Evolutionary conservation across 2,113 vertebrate species (phyloP).

Genomic region (Micronycteris hirsuta): DNA sequence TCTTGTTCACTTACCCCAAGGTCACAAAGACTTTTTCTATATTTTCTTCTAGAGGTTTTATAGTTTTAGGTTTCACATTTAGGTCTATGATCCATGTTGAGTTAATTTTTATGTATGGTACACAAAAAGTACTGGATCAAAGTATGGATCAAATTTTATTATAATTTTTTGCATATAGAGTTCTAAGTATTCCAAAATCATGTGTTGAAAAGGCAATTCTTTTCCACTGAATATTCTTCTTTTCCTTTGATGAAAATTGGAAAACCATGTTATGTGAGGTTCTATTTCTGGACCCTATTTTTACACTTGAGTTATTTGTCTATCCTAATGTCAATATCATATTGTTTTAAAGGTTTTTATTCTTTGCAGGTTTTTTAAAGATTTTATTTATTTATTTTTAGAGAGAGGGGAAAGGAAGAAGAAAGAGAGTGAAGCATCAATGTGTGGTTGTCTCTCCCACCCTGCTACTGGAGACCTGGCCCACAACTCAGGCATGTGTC

Average conservation of each 20-base stretch:
- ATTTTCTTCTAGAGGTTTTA: slow-evolving; percentile 1
- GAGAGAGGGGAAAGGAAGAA: too few species aligned
- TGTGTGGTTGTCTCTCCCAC: too few species aligned
- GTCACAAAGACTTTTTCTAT: background rate
- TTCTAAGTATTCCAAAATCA: background rate
- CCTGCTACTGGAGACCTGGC: too few species aligned
- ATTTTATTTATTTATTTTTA: too few species aligned
- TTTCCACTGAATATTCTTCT: background rate
- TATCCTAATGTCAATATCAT: background rate
- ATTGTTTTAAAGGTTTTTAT: background rate
- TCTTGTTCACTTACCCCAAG: background rate
- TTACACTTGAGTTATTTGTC: background rate
- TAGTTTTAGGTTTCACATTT: background rate
- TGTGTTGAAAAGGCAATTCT: background rate
- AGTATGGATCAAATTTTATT: background rate
- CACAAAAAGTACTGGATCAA: too few species aligned
- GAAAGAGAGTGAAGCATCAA: too few species aligned
- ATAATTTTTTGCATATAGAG: background rate
- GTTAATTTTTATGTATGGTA: background rate
- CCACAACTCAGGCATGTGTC: too few species aligned
- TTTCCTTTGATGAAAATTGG: background rate
- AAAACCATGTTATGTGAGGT: background rate
- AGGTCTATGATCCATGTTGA: background rate
- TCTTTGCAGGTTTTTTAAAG: background rate
- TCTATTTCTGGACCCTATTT: background rate